Evolutionary conservation across 2,888 invertebrate genomes (phyloP).

Genomic region (Heliconius ismenius): DNA sequence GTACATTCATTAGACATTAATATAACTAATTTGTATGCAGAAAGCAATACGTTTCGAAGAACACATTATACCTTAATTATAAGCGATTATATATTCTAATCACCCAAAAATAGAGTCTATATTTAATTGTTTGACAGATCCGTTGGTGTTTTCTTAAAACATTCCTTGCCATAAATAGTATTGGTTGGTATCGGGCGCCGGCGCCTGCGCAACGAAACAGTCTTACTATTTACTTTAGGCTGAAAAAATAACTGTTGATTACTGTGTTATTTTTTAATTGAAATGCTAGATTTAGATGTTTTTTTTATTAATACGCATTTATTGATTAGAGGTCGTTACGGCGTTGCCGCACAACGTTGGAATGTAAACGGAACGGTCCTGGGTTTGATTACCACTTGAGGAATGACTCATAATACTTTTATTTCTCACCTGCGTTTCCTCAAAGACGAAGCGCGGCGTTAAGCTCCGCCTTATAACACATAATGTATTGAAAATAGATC

Average conservation of each 20-base stretch:
- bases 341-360: too few relatives aligned
- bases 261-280: not conserved
- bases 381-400: too few relatives aligned
- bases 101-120: constrained; percentile 46
- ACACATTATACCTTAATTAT: not conserved
- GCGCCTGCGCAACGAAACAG: constrained; percentile 48
- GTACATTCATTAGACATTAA: constrained; percentile 5
- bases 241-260: not conserved
- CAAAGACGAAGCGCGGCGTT: too few relatives aligned
- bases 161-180: constrained; percentile 77
- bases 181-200: constrained; percentile 60
- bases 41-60: constrained; percentile 8
- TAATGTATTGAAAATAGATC: too few relatives aligned
- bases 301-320: not conserved
- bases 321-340: not conserved
- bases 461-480: too few relatives aligned
- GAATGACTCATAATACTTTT: too few relatives aligned
- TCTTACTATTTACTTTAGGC: not conserved
- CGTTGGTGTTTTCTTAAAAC: constrained; percentile 71
- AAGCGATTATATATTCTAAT: constrained; percentile 38
- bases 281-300: not conserved
- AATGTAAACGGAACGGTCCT: too few relatives aligned
- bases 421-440: too few relatives aligned
- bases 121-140: constrained; percentile 47
- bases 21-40: constrained; percentile 18